These are phyloP conservation scores for Pristis pectinata DNA, from an alignment of 2,797 vertebrate species.

Conservation along the genomic window DNA sequence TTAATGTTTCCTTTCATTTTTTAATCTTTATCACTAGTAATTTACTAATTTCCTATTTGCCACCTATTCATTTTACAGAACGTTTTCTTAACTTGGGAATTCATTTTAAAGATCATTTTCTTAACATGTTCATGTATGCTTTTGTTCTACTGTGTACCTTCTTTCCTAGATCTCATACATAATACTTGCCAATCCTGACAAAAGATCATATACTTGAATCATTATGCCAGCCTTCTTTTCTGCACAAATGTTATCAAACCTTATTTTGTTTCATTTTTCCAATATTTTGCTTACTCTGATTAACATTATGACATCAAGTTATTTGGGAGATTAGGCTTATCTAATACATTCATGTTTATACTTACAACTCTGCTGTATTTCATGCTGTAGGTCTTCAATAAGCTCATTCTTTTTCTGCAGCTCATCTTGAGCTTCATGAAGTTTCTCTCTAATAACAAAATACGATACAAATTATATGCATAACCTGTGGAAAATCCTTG, in stretches of 20 bases:
- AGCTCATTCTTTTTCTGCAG: conserved; percentile 94
- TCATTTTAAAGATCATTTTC: neutral
- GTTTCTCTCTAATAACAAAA: conserved; percentile 70
- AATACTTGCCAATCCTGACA: neutral
- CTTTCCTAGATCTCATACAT: neutral
- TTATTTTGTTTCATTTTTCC: neutral
- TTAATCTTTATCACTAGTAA: neutral
- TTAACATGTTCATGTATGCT: neutral
- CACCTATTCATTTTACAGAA: neutral
- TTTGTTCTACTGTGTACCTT: neutral
- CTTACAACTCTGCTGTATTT: conserved; percentile 77
- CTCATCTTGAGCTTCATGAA: conserved; percentile 92
- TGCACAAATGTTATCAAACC: too few relatives aligned
- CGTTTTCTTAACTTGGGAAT: neutral
- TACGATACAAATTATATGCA: neutral
- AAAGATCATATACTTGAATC: neutral
- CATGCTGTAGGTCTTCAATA: conserved; percentile 87
- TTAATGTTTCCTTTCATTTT: neutral
- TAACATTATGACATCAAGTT: neutral
- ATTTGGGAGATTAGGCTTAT: neutral
- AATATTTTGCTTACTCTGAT: neutral
- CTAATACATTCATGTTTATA: neutral
- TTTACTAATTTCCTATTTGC: neutral
- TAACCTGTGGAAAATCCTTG: neutral
- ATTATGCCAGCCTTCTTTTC: too few relatives aligned